These are phyloP conservation scores for Coreoperca whiteheadi DNA, from an alignment of 2,113 vertebrate species.

Conservation along the genomic window DNA sequence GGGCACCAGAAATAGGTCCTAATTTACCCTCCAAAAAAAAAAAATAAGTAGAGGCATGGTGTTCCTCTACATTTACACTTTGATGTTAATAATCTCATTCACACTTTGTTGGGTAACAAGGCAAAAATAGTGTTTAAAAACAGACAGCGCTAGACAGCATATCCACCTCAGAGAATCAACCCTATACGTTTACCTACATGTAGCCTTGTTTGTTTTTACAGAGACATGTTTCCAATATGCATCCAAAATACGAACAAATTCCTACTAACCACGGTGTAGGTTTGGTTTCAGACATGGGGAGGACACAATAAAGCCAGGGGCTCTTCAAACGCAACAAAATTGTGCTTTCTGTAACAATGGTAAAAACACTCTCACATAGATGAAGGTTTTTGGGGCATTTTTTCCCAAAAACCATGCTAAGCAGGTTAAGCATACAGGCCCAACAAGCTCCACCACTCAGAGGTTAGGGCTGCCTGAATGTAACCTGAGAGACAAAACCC, in stretches of 20 bases:
- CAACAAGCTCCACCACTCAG: not conserved
- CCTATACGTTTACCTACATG: not conserved
- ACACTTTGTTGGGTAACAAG: conserved; percentile 52
- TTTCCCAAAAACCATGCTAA: not conserved
- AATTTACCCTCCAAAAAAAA: conserved; percentile 55
- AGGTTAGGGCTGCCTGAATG: not conserved
- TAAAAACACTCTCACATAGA: too few species aligned
- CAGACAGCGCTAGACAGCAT: conserved; percentile 2
- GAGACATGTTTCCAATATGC: not conserved
- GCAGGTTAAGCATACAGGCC: too few species aligned
- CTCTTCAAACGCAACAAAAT: not conserved
- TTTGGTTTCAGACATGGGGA: not conserved
- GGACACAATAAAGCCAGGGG: not conserved
- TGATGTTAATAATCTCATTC: conserved; percentile 81
- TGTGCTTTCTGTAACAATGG: not conserved
- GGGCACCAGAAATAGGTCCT: conserved; percentile 72
- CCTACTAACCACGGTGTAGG: not conserved
- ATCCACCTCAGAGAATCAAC: conserved; percentile 23
- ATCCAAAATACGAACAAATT: not conserved
- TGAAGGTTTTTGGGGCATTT: too few species aligned
- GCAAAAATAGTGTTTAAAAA: conserved; percentile 44
- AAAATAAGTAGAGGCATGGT: conserved; percentile 28
- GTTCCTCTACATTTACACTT: conserved; percentile 67
- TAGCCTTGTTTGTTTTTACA: not conserved
- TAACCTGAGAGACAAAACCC: not conserved